Percentiles rank a stretch among this genome's conserved stretches.
Conservation (phyloP, 1,140 invertebrate species). For the Drosophila truncata region DNA sequence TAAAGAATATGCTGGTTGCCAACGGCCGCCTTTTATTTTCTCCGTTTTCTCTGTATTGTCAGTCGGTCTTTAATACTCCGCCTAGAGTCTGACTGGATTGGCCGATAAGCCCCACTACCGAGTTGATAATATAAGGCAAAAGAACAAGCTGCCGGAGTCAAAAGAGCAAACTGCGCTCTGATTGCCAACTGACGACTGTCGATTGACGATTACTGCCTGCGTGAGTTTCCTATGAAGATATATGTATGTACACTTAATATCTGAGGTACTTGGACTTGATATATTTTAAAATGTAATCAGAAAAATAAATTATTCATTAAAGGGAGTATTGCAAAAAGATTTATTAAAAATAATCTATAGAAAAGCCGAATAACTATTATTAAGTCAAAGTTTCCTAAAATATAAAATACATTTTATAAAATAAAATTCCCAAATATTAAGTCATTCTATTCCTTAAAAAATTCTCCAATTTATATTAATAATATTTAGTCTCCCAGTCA, state of each 20-base stretch:
- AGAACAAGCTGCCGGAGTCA: conserved; percentile 41
- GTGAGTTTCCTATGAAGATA: conserved; percentile 2
- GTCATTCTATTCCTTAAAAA: not conserved
- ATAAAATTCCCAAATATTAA: not conserved
- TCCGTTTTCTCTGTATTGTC: conserved; percentile 17
- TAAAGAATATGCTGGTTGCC: conserved; percentile 39
- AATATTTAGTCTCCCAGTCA: not conserved
- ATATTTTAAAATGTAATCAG: not conserved
- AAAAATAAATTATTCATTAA: not conserved
- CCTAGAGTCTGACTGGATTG: conserved; percentile 31
- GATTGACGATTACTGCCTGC: conserved; percentile 12
- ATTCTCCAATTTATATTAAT: not conserved
- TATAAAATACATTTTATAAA: not conserved
- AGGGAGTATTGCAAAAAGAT: not conserved
- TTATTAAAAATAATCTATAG: not conserved
- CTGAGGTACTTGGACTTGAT: not conserved
- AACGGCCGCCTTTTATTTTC: not conserved
- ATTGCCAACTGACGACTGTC: conserved; percentile 53
- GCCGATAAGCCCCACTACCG: conserved; percentile 32
- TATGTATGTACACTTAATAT: not conserved
- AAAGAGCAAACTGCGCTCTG: conserved; percentile 74
- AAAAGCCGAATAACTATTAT: not conserved
- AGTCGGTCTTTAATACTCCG: conserved; percentile 21
- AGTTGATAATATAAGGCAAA: conserved; percentile 49
- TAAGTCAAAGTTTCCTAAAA: not conserved